phyloP scores from a whole-genome alignment of 2,888 invertebrate species.

The Osmoderma eremita region DNA sequence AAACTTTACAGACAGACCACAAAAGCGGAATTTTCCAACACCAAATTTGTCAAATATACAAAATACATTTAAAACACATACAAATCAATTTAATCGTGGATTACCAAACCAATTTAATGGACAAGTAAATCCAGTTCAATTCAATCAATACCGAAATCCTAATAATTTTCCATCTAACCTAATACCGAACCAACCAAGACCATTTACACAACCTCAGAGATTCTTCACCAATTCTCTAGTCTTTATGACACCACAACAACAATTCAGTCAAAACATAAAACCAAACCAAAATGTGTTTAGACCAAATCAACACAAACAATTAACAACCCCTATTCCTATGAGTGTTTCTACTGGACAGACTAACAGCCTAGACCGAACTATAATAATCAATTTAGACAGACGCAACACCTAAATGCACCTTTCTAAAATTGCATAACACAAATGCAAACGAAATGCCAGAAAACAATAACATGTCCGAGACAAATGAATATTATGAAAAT shows the following conservation, averaged over 20 bases:
- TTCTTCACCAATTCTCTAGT: slow-evolving; percentile 4
- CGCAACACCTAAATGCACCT: background rate
- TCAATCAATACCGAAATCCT: background rate
- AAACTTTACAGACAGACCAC: background rate
- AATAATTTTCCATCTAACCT: slow-evolving; percentile 5
- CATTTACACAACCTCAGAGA: background rate
- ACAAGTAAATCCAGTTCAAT: background rate
- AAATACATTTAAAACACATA: no score
- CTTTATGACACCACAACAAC: background rate
- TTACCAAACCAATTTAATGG: background rate
- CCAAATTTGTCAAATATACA: background rate
- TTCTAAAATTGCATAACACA: background rate
- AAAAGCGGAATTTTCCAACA: no score
- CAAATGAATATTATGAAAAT: background rate
- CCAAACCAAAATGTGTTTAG: slow-evolving; percentile 2
- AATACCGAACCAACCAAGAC: background rate
- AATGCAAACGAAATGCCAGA: background rate
- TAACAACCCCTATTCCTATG: slow-evolving; percentile 3
- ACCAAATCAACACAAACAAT: background rate
- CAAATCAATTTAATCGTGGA: background rate
- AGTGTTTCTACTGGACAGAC: slow-evolving; percentile 7
- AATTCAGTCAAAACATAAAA: background rate
- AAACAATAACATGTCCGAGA: background rate
- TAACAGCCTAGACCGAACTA: background rate
- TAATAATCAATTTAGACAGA: background rate